A percentile compares a stretch with the other conserved stretches of the same genome.
phyloP scores from a whole-genome alignment of 2,113 vertebrate genomes.

The Oxyruncus cristatus region DNA sequence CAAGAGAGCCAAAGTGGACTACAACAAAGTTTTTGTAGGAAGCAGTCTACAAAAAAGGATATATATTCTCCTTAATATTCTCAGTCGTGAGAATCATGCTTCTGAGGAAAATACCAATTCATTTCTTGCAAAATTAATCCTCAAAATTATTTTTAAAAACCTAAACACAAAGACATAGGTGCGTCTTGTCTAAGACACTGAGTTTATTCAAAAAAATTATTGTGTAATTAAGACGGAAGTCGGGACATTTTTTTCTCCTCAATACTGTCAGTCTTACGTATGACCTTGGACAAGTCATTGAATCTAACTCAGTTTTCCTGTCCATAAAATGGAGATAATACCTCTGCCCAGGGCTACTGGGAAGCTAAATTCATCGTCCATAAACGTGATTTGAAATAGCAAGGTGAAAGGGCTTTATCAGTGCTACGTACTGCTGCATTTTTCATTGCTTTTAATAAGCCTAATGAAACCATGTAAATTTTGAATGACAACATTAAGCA shows the following conservation, averaged over 20 bases:
- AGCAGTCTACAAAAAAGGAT: neutral
- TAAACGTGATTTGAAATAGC: slow-evolving; percentile 55
- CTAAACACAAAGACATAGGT: neutral
- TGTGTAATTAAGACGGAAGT: slow-evolving; percentile 19
- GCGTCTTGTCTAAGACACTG: neutral
- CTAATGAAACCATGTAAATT: slow-evolving; percentile 63
- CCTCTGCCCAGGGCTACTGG: slow-evolving; percentile 53
- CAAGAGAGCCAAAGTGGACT: slow-evolving; percentile 6
- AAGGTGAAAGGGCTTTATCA: slow-evolving; percentile 62
- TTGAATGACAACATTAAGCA: slow-evolving; percentile 54
- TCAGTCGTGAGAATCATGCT: neutral
- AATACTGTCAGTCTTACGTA: neutral
- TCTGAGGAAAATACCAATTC: neutral
- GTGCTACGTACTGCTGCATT: slow-evolving; percentile 57
- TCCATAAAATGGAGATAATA: slow-evolving; percentile 63
- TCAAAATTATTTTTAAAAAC: neutral
- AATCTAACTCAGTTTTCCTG: slow-evolving; percentile 63
- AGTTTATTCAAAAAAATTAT: slow-evolving; percentile 33
- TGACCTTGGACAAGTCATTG: slow-evolving; percentile 64
- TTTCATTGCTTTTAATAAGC: slow-evolving; percentile 65
- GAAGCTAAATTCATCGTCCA: slow-evolving; percentile 53
- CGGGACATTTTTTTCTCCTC: neutral
- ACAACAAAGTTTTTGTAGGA: slow-evolving; percentile 36
- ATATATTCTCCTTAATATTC: slow-evolving; percentile 2
- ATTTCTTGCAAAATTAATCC: neutral